Evolutionary conservation across 2,797 vertebrate genomes (phyloP).

Genomic region (Dromococcyx pavoninus): DNA sequence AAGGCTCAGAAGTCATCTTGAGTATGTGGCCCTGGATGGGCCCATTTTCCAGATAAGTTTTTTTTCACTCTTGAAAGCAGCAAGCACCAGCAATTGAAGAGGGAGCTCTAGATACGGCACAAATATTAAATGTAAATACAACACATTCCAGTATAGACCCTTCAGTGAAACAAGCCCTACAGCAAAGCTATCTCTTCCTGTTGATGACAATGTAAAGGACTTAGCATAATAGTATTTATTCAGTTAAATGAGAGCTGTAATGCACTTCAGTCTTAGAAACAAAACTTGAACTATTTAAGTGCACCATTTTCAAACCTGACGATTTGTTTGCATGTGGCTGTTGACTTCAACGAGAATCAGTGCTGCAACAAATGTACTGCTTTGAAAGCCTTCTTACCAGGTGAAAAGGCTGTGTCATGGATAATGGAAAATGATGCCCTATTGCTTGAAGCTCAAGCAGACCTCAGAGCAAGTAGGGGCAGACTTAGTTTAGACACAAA

Average conservation of each 20-base stretch:
- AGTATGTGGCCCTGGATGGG: not conserved
- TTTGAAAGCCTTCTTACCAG: not conserved
- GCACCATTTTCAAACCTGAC: not conserved
- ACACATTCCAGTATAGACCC: not conserved
- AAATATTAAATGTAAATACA: conserved; percentile 15
- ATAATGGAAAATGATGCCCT: not conserved
- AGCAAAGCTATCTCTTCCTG: conserved; percentile 13
- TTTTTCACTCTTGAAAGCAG: not conserved
- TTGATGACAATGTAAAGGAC: conserved; percentile 30
- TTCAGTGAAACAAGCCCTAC: conserved; percentile 8
- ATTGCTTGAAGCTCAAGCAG: not conserved
- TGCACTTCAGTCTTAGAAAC: conserved; percentile 25
- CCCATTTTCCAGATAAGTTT: not conserved
- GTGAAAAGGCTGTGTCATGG: not conserved
- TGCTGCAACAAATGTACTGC: not conserved
- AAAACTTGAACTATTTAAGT: conserved; percentile 11
- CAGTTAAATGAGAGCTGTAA: conserved; percentile 38
- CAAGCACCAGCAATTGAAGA: not conserved
- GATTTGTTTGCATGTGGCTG: not conserved
- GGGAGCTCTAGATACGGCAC: not conserved
- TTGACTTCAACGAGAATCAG: not conserved
- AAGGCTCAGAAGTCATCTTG: not conserved
- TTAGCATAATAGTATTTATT: conserved; percentile 37
- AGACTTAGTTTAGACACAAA: not conserved
- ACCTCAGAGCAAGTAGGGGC: not conserved